phyloP scores from a whole-genome alignment of 2,797 vertebrate species.

The Hydrolagus colliei region DNA sequence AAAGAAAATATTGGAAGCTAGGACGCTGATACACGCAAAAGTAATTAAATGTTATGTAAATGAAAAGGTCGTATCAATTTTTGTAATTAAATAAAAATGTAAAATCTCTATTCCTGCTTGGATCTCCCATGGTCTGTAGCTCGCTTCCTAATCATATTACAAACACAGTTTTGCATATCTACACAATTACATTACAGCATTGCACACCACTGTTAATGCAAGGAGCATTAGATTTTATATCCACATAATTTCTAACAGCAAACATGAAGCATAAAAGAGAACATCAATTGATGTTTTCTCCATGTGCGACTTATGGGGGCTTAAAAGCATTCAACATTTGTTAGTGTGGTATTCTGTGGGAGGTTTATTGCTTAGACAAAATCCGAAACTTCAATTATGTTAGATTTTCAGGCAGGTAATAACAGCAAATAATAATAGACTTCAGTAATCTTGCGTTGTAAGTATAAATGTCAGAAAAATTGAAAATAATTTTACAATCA shows the following conservation, averaged over 20 bases:
- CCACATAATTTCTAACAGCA: neutral
- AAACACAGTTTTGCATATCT: slow-evolving; percentile 10
- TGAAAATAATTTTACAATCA: slow-evolving; percentile 23
- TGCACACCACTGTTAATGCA: neutral
- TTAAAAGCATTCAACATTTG: neutral
- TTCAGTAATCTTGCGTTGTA: neutral
- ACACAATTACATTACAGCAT: slow-evolving; percentile 12
- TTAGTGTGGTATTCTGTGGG: neutral
- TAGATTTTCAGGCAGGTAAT: neutral
- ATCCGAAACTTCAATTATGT: neutral
- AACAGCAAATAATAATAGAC: slow-evolving; percentile 16
- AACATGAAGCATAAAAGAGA: neutral
- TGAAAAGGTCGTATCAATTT: slow-evolving; percentile 28
- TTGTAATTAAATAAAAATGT: slow-evolving; percentile 33
- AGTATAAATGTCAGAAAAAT: neutral
- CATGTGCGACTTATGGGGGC: neutral
- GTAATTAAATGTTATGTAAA: slow-evolving; percentile 30
- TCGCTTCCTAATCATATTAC: slow-evolving; percentile 22
- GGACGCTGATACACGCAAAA: neutral
- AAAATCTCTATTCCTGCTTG: slow-evolving; percentile 16
- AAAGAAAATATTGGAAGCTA: slow-evolving; percentile 2
- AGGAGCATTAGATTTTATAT: neutral
- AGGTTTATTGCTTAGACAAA: neutral
- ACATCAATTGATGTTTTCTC: neutral
- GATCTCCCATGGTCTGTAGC: slow-evolving; percentile 1